These are phyloP conservation scores for Pheosia gnoma DNA, from an alignment of 2,888 invertebrate genomes.

Conservation along the genomic window DNA sequence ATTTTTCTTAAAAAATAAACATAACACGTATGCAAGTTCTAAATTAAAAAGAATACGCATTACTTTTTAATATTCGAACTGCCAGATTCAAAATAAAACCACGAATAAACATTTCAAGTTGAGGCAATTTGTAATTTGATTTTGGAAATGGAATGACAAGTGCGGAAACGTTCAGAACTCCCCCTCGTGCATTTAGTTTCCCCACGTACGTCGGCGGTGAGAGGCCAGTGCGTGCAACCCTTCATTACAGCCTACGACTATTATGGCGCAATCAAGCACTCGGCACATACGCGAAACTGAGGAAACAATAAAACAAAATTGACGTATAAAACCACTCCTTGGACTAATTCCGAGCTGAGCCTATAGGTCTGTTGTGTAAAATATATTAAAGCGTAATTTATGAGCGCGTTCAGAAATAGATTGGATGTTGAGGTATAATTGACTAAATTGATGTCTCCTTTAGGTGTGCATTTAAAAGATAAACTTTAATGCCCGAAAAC, in stretches of 20 bases:
- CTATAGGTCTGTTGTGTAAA: conserved; percentile 62
- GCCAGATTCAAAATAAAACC: conserved; percentile 22
- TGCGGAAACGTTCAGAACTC: conserved; percentile 69
- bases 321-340: conserved; percentile 78
- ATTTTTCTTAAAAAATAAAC: no score
- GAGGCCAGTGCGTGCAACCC: conserved; percentile 74
- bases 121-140: conserved; percentile 62
- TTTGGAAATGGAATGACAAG: conserved; percentile 65
- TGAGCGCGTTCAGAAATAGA: conserved; percentile 51
- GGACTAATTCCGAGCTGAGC: conserved; percentile 63
- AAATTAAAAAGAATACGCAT: neutral
- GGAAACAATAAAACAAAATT: conserved; percentile 80
- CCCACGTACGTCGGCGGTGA: conserved; percentile 62
- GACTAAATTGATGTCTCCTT: conserved; percentile 36
- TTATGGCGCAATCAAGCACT: conserved; percentile 80
- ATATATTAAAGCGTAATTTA: conserved; percentile 62
- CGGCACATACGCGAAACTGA: conserved; percentile 79
- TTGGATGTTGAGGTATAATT: conserved; percentile 42
- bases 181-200: conserved; percentile 71
- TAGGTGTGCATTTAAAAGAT: neutral
- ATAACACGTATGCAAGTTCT: neutral
- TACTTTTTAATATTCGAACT: conserved; percentile 22
- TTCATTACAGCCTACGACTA: conserved; percentile 76
- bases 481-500: conserved; percentile 2
- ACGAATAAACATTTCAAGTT: conserved; percentile 45